Evolutionary conservation across 2,888 invertebrate genomes (phyloP).

Genomic region (Tetragonisca angustula): DNA sequence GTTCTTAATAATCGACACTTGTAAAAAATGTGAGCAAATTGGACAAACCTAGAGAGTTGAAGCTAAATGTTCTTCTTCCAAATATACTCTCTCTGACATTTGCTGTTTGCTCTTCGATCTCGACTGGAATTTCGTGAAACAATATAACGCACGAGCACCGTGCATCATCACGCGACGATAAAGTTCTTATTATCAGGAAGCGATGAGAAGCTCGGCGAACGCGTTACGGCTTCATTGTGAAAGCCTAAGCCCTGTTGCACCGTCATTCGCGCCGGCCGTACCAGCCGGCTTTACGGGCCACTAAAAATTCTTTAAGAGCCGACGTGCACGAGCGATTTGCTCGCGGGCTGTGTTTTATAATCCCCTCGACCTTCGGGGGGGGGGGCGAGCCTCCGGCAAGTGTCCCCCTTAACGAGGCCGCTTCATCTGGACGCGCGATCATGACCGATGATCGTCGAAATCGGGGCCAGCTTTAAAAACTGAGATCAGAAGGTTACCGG

Average conservation of each 20-base stretch:
- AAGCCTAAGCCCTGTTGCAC: not conserved
- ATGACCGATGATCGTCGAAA: constrained; percentile 10
- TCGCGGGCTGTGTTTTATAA: constrained; percentile 17
- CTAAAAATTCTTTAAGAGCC: constrained; percentile 28
- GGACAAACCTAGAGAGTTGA: too few relatives aligned
- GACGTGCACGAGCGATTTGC: constrained; percentile 37
- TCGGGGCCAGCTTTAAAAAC: constrained; percentile 20
- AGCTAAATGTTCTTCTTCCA: too few relatives aligned
- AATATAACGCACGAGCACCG: not conserved
- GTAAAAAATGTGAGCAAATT: too few relatives aligned
- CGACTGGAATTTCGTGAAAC: too few relatives aligned
- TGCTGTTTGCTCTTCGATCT: too few relatives aligned
- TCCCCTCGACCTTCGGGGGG: not conserved
- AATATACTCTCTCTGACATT: too few relatives aligned
- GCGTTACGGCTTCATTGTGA: not conserved
- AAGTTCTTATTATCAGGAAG: not conserved
- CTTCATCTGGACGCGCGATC: constrained; percentile 23
- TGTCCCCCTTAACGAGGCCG: constrained; percentile 25
- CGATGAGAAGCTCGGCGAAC: not conserved
- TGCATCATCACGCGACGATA: not conserved
- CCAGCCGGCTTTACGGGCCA: constrained; percentile 6
- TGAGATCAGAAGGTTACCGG: not conserved
- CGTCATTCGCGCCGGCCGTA: not conserved
- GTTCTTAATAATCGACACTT: too few relatives aligned
- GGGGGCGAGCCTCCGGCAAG: not conserved